phyloP scores from a whole-genome alignment of 2,113 vertebrate species.

The Mugil cephalus region DNA sequence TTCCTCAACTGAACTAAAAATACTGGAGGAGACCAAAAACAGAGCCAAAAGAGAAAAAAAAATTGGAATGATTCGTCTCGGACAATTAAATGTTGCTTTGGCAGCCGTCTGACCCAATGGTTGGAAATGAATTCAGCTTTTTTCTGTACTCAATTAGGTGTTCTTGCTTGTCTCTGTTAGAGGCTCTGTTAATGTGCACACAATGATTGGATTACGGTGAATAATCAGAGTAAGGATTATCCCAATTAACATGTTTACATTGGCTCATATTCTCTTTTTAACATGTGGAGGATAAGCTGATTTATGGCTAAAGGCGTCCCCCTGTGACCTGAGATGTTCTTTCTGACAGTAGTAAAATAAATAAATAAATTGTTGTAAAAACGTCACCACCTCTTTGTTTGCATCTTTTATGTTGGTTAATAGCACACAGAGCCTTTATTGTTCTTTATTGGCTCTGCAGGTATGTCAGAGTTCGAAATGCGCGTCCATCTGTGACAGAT shows the following conservation, averaged over 20 bases:
- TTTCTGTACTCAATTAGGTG: background rate
- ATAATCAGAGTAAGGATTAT: conserved; percentile 15
- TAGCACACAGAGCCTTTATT: too few species aligned
- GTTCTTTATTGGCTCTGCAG: background rate
- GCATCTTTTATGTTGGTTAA: background rate
- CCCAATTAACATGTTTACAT: conserved; percentile 1
- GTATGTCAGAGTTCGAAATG: background rate
- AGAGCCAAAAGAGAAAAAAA: too few species aligned
- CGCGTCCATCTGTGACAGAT: background rate
- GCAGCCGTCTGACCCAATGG: too few species aligned
- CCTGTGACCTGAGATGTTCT: background rate
- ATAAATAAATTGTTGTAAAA: background rate
- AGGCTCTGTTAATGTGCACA: background rate
- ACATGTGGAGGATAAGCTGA: conserved; percentile 8
- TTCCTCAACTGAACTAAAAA: too few species aligned
- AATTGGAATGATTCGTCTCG: too few species aligned
- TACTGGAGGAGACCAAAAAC: too few species aligned
- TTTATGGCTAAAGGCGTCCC: conserved; percentile 4
- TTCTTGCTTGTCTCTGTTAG: background rate
- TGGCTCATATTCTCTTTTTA: conserved; percentile 17
- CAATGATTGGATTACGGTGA: conserved; percentile 11
- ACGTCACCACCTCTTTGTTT: background rate
- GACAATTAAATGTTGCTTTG: too few species aligned
- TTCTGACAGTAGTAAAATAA: background rate
- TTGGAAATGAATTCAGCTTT: too few species aligned